Base-by-base conservation (phyloP, 2,113 vertebrate species). In the Tichodroma muraria region DNA sequence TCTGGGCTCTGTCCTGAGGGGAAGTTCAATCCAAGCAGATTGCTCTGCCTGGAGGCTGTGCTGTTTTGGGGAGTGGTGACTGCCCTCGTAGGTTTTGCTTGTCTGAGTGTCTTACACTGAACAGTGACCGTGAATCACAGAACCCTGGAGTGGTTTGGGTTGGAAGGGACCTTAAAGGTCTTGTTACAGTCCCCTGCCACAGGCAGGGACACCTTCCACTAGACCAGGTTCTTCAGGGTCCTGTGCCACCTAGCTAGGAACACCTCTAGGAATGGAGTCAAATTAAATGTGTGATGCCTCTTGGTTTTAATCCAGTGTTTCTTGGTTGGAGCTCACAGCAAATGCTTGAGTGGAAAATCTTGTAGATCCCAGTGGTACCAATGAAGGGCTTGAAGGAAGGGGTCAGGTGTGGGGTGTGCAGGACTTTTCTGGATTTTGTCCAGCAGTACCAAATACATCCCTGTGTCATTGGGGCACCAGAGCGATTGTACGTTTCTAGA, bases 391-490 rank as follows among this genome's bases (percentile, higher is more conserved):
- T 10, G 69, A 78, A 53, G 0, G 5, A 63, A 53, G 33, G 23
- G 21, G 4, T 71, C 4, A 6, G 23, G 12, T 59, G 60, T 54
- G 73, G 38, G 38, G 23, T 23, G 57, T 69, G 63, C 53, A 49
- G 59, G 45, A 44, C 6, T 16, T 76, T 40, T 21, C n/a, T 64
- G 49, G 31, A 52, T 33, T 33, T 2, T 69, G 21, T 25, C 40
- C 45, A 40, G n/a, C 38, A 63, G 20, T 3, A 31, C 44, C 42
- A 64, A 27, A 13, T 1, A 0, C 0, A 3, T 56, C 44, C 56
- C n/a, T 27, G 56, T 40, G 73, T 21, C 14, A 0, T 8, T 70
- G 42, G 20, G 20, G 37, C 42, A 44, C 30, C 49, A 13, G 45
- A 6, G 38, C 4, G 2, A 15, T 15, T 59, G 12, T 0, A 8